Evolutionary conservation across 2,888 invertebrate genomes (phyloP), one percentile per base, ranked within the genome.

Genomic region (Craniophora ligustri): DNA sequence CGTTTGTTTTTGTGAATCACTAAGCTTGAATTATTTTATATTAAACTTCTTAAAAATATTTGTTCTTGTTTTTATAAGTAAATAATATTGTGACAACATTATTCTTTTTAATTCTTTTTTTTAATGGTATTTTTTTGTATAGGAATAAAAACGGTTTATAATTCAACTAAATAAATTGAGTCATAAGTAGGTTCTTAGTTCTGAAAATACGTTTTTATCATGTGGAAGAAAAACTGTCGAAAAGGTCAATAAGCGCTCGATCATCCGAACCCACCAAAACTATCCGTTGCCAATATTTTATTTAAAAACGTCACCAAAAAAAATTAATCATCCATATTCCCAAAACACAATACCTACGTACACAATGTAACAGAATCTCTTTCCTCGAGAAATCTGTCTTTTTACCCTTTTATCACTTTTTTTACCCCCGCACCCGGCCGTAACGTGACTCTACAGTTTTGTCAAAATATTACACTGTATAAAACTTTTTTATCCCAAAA

Each of bases 391-490:
- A 75, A 71, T 71, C 59, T 42, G 53, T 72, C 66, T 67, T 74
- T 75, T 72, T 65, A 46, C 16, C 53, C 36, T 74, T 75, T 74
- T 72, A 75, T 62, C 57, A 56, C 47, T 59, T 69, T 68, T 75
- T 79, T 70, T 71, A 51, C 18, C 23, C 59, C 71, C 39, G 62
- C 81, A 78, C 73, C 84, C 64, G 78, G 77, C 76, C 56, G 90
- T 87, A 89, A 89, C 87, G 72, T 89, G 90, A 89, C 81, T 81
- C 88, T 77, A 84, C 83, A 82, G 81, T 91, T 92, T 92, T 91
- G 92, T 92, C 92, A 92, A 88, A 92, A 92, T 92, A 93, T 92
- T 92, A 87, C 84, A 82, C 82, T 79, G 84, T 77, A 78, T 76
- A 78, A 75, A 81, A 72, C 86, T 89, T 88, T 86, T 88, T 87